Conservation (phyloP, 2,797 vertebrate genomes). For the Protonibea diacanthus region DNA sequence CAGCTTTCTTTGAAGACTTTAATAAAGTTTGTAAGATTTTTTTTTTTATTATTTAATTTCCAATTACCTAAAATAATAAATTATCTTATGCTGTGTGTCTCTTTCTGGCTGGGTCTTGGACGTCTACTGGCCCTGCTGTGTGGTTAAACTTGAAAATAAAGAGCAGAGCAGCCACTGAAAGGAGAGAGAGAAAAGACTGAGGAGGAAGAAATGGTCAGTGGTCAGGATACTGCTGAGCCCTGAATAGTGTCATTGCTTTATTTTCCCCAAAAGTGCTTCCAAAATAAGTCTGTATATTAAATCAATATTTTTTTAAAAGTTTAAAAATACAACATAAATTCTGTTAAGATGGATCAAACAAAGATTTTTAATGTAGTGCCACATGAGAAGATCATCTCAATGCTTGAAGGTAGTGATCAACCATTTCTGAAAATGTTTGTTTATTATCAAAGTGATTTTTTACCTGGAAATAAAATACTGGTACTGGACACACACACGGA, state of each 20-base stretch:
- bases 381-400: not conserved
- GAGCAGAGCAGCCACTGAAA: conserved; percentile 7
- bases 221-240: conserved; percentile 7
- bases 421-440: not conserved
- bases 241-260: not conserved
- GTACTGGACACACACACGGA: not conserved
- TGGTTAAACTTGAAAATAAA: conserved; percentile 20
- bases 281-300: not conserved
- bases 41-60: not conserved
- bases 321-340: not conserved
- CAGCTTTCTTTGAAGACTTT: conserved; percentile 4
- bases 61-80: not conserved
- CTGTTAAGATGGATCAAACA: not conserved
- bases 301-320: not conserved
- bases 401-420: not conserved
- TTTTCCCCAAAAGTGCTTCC: not conserved
- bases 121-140: not conserved
- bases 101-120: not conserved
- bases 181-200: not conserved
- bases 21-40: not conserved
- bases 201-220: conserved; percentile 7
- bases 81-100: not conserved
- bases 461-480: not conserved
- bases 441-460: not conserved
- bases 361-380: not conserved